Percentiles rank a stretch among this genome's conserved stretches.
Evolutionary conservation across 2,113 vertebrate species (phyloP).

Genomic region (Regulus satrapa): DNA sequence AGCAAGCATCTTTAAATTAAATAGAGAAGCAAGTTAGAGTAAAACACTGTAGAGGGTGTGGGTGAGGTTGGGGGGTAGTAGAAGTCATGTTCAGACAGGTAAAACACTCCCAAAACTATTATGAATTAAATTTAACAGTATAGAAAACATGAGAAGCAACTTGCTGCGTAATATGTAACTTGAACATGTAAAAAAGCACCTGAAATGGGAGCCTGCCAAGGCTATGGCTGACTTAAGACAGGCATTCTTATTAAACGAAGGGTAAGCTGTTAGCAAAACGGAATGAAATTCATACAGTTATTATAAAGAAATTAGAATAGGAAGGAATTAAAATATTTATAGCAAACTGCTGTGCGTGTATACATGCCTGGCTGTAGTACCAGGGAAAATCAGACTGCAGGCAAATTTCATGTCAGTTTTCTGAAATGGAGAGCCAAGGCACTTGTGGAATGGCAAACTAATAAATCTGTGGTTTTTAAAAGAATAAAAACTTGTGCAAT

Average conservation of each 20-base stretch:
- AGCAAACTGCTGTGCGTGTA: neutral
- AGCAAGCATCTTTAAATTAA: neutral
- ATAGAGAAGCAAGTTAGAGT: neutral
- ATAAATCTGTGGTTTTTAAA: neutral
- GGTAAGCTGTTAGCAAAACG: neutral
- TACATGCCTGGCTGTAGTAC: neutral
- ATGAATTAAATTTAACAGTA: neutral
- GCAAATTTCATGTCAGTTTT: neutral
- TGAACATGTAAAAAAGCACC: neutral
- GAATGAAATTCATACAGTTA: neutral
- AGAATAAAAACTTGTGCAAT: neutral
- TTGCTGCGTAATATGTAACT: neutral
- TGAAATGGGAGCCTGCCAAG: neutral
- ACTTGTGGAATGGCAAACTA: neutral
- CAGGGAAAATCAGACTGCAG: neutral
- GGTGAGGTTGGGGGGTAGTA: neutral
- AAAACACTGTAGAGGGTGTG: neutral
- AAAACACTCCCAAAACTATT: neutral
- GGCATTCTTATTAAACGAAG: neutral
- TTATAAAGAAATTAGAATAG: neutral
- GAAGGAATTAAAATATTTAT: neutral
- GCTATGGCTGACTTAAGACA: neutral
- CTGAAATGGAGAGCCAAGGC: neutral
- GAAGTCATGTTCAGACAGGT: neutral
- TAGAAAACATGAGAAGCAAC: neutral